Conservation (phyloP, 2,888 invertebrate species). For the Marronus borbonicus region DNA sequence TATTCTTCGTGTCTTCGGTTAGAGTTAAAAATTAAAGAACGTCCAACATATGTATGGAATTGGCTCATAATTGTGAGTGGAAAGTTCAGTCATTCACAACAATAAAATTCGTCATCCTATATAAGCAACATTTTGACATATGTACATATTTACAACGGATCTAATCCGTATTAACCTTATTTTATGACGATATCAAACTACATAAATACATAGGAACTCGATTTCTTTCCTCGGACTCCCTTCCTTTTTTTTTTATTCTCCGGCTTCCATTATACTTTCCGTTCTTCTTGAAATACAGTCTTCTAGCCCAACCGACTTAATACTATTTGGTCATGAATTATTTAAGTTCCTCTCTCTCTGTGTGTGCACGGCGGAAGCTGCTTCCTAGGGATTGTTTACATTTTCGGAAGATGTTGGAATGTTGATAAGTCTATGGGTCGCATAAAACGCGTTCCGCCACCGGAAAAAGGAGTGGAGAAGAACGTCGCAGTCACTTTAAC, state of each 20-base stretch:
- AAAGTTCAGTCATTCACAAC: no score
- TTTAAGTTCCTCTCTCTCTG: constrained; percentile 24
- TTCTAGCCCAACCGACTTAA: constrained; percentile 42
- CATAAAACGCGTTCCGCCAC: constrained; percentile 31
- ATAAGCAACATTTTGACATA: no score
- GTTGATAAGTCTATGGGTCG: constrained; percentile 42
- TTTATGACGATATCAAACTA: constrained; percentile 9
- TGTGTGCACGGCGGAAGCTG: constrained; percentile 14
- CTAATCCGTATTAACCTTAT: not conserved
- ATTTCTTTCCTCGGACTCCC: not conserved
- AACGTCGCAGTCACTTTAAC: constrained; percentile 1
- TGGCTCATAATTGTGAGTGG: no score
- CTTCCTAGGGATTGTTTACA: constrained; percentile 42
- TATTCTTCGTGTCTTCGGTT: no score
- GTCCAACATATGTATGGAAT: no score
- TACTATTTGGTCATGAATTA: constrained; percentile 47
- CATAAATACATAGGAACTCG: not conserved
- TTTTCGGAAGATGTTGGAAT: constrained; percentile 44
- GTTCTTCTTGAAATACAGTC: constrained; percentile 38
- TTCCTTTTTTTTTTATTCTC: not conserved
- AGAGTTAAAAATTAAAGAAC: no score
- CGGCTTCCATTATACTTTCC: constrained; percentile 8
- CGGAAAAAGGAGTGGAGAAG: constrained; percentile 11
- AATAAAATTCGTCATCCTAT: no score
- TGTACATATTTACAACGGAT: not conserved